Evolutionary conservation across 1,140 invertebrate species (phyloP).

Genomic region (Drusus annulatus): DNA sequence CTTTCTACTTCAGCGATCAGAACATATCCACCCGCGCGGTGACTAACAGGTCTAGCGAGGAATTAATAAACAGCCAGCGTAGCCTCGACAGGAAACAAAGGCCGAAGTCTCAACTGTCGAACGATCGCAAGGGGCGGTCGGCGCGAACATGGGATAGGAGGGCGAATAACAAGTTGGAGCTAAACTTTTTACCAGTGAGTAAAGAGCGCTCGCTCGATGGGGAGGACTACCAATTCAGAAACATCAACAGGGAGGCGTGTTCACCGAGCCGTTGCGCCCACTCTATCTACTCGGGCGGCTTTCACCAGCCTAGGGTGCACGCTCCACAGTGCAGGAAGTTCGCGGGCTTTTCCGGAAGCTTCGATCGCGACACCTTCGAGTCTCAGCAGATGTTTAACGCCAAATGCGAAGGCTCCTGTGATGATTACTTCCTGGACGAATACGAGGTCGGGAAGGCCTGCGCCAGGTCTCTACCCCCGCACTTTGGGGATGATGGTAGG

Average conservation of each 20-base stretch:
- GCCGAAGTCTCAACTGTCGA: slow-evolving; percentile 40
- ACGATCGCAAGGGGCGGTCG: slow-evolving; percentile 34
- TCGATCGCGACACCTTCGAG: slow-evolving; percentile 51
- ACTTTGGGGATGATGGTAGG: slow-evolving; percentile 53
- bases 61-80: slow-evolving; percentile 52
- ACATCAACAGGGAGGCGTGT: slow-evolving; percentile 41
- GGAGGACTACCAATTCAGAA: slow-evolving; percentile 49
- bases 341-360: slow-evolving; percentile 39
- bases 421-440: slow-evolving; percentile 40
- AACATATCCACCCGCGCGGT: slow-evolving; percentile 49
- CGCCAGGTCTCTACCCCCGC: slow-evolving; percentile 53
- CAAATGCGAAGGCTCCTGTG: slow-evolving; percentile 46
- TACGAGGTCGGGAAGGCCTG: slow-evolving; percentile 48
- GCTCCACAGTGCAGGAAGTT: slow-evolving; percentile 49
- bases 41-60: slow-evolving; percentile 52
- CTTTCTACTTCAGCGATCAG: slow-evolving; percentile 55
- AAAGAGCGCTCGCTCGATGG: slow-evolving; percentile 55
- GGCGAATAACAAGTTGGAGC: slow-evolving; percentile 41
- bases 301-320: slow-evolving; percentile 36
- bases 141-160: slow-evolving; percentile 36
- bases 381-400: slow-evolving; percentile 49
- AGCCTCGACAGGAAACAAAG: slow-evolving; percentile 54
- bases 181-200: slow-evolving; percentile 52
- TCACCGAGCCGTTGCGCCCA: slow-evolving; percentile 45
- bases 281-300: slow-evolving; percentile 38